phyloP scores from a whole-genome alignment of 92 coral and sea anemone genomes.

The Phenganax marumi region DNA sequence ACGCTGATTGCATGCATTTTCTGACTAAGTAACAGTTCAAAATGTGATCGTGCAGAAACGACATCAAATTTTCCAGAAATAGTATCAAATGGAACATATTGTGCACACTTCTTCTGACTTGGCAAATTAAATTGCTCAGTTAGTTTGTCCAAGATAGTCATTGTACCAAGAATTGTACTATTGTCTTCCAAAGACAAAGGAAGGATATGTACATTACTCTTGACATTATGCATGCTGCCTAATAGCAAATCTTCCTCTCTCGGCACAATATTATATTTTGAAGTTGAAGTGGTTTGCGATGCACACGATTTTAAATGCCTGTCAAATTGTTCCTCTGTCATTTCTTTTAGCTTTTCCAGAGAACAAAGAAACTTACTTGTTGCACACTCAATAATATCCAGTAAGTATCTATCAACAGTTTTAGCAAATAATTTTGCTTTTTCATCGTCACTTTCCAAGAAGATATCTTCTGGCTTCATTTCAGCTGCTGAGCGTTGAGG shows the following conservation, averaged over 20 bases:
- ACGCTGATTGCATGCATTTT: conserved; percentile 29
- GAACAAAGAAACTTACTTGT: conserved; percentile 31
- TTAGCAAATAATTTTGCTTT: conserved; percentile 25
- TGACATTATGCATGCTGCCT: conserved; percentile 1
- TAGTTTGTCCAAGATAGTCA: conserved; percentile 47
- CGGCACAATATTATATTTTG: conserved; percentile 44
- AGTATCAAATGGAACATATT: conserved; percentile 51
- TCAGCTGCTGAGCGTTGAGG: conserved; percentile 15
- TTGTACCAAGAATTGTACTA: conserved; percentile 51
- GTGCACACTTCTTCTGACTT: conserved; percentile 40
- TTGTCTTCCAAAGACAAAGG: conserved; percentile 52
- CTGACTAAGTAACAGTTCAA: conserved; percentile 47
- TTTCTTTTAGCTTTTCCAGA: conserved; percentile 15
- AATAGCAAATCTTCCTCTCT: neutral
- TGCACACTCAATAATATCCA: conserved; percentile 29
- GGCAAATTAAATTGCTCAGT: conserved; percentile 29
- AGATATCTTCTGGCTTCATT: conserved; percentile 35
- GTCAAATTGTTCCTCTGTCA: conserved; percentile 42
- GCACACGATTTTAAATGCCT: conserved; percentile 48
- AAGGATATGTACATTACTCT: conserved; percentile 46
- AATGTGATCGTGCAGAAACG: conserved; percentile 44
- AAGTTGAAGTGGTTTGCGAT: neutral
- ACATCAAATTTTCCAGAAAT: conserved; percentile 45
- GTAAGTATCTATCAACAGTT: conserved; percentile 41
- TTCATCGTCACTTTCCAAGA: conserved; percentile 38